Conservation (phyloP, 2,113 vertebrate genomes). For the Cervus canadensis region DNA sequence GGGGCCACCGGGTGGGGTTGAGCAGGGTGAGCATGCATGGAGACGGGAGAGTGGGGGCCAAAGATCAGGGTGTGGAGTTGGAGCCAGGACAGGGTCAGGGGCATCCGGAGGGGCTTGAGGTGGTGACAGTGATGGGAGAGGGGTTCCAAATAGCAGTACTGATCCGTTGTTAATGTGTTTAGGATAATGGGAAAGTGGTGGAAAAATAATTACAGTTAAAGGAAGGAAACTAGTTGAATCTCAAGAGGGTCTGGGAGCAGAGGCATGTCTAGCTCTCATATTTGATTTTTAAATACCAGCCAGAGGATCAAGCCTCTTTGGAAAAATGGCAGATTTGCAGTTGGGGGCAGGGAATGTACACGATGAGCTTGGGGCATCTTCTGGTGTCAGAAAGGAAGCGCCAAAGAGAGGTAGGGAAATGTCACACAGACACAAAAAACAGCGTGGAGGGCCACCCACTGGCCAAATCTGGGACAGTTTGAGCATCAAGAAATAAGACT, state of each 20-base stretch:
- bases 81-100: neutral
- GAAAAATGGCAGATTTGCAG: neutral
- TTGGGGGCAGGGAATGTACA: neutral
- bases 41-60: too few relatives aligned
- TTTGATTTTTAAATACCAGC: neutral
- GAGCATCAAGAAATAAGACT: neutral
- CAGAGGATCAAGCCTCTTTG: neutral
- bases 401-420: neutral
- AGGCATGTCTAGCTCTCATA: neutral
- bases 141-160: neutral
- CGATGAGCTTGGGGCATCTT: neutral
- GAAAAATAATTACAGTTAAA: neutral
- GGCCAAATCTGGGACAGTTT: neutral
- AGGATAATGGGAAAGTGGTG: neutral
- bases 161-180: neutral
- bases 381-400: neutral
- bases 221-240: neutral
- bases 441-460: neutral
- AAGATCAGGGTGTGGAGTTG: too few relatives aligned
- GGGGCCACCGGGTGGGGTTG: neutral
- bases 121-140: neutral
- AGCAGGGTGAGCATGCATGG: neutral
- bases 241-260: neutral
- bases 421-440: neutral
- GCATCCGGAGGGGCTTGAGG: neutral